phyloP scores from a whole-genome alignment of 2,888 invertebrate genomes.

The Desoria tigrina region DNA sequence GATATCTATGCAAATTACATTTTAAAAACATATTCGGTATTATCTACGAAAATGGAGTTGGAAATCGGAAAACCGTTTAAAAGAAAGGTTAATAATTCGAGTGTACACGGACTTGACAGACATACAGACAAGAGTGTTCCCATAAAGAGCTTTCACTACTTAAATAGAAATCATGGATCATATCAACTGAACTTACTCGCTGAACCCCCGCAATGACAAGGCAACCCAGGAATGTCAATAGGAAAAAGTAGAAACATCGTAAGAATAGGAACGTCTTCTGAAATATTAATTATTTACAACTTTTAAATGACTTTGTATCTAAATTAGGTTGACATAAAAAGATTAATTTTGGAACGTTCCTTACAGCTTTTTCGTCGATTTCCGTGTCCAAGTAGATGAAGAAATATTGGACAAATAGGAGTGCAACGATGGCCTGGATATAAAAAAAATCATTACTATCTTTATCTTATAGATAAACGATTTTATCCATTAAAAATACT shows the following conservation, averaged over 20 bases:
- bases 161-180: too few species aligned
- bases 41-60: too few species aligned
- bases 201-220: conserved; percentile 45
- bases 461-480: background rate
- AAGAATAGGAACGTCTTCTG: conserved; percentile 34
- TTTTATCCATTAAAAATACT: conserved; percentile 6
- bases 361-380: conserved; percentile 19
- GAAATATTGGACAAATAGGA: conserved; percentile 44
- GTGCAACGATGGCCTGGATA: conserved; percentile 41
- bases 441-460: conserved; percentile 7
- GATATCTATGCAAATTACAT: background rate
- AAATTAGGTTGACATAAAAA: conserved; percentile 2
- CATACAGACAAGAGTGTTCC: too few species aligned
- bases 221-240: conserved; percentile 41
- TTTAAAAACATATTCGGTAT: background rate
- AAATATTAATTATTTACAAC: background rate
- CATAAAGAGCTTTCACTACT: too few species aligned
- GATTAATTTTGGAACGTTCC: conserved; percentile 7
- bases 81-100: too few species aligned
- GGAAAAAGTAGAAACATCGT: conserved; percentile 39
- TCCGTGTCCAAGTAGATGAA: conserved; percentile 41
- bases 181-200: conserved; percentile 34
- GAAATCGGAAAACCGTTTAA: too few species aligned
- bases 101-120: too few species aligned
- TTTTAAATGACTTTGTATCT: background rate